phyloP scores from a whole-genome alignment of 2,113 vertebrate species.

The Cisticola juncidis region DNA sequence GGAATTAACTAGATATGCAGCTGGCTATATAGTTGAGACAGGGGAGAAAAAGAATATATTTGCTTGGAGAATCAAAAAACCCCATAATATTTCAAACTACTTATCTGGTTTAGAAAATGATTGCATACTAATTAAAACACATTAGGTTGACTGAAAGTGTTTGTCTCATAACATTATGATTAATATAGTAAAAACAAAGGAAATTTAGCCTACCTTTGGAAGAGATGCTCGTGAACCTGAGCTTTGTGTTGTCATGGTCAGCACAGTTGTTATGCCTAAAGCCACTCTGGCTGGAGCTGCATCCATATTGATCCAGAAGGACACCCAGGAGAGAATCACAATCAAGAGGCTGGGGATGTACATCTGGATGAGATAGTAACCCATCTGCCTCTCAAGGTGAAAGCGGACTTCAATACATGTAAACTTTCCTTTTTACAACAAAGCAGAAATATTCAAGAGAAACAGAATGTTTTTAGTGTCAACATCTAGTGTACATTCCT shows the following conservation, averaged over 20 bases:
- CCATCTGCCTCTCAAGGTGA: slow-evolving; percentile 97
- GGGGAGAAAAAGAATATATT: not conserved
- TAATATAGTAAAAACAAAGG: not conserved
- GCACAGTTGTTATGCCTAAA: slow-evolving; percentile 94
- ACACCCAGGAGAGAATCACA: slow-evolving; percentile 96
- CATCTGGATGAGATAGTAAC: slow-evolving; percentile 99
- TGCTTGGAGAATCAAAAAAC: not conserved
- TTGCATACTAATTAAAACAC: not conserved
- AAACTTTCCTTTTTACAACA: slow-evolving; percentile 85
- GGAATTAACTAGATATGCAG: not conserved
- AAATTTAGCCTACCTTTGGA: slow-evolving; percentile 82
- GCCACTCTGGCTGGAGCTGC: slow-evolving; percentile 95
- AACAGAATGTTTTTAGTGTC: not conserved
- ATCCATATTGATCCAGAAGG: slow-evolving; percentile 94
- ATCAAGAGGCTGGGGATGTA: slow-evolving; percentile 90
- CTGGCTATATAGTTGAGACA: not conserved
- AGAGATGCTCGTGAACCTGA: slow-evolving; percentile 94
- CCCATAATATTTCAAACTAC: not conserved
- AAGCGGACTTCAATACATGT: slow-evolving; percentile 97
- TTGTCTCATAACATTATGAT: not conserved
- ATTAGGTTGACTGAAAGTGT: not conserved
- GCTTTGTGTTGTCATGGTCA: slow-evolving; percentile 98
- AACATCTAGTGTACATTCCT: not conserved
- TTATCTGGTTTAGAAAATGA: not conserved
- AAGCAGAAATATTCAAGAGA: slow-evolving; percentile 18